Evolutionary conservation across 2,797 vertebrate species (phyloP), one percentile per base, ranked within the genome.

Genomic region (Sebastes glaucus): DNA sequence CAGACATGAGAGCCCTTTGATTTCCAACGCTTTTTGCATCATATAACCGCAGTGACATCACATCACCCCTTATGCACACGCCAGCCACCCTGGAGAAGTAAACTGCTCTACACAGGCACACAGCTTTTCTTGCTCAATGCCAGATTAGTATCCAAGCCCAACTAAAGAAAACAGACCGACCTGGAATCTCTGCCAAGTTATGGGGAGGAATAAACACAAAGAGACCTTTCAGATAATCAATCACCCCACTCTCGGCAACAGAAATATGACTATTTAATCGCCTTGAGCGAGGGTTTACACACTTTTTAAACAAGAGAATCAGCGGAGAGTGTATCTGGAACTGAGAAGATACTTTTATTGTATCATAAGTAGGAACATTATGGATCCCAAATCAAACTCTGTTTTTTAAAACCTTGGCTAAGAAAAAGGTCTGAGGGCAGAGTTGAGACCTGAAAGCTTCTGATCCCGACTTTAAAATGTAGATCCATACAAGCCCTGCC

Each of bases 211-310:
- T 22, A 28, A 59, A 27, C 53, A 82, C 78, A 93, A 88, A 82
- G 78, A 76, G 42, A 59, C 63, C 78, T 81, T 88, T 88, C 74
- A 88, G 32, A 69, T 75, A 59, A 88, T 87, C 66, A 75, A 59
- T 83, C 57, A 68, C 6, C 7, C 42, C 42, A 7, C 32, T 42
- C 68, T 73, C 5, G 35, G 71, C 18, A 84, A 57, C 10, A 71
- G 55, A 67, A 65, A 80, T 69, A 59, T 61, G n/a, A 72, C 38
- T 46, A 74, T 65, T 59, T 71, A 35, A 69, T 52, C 27, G 9
- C 67, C 53, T 55, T 10, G 9, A 59, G 14, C 5, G 7, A 62
- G 6, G 7, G 13, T 56, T 72, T 69, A 14, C 13, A 49, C 22
- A 16, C 7, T 14, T 59, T 75, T 71, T 57, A 22, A 78, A 59